Evolutionary conservation across 2,888 invertebrate genomes (phyloP), one percentile per base, ranked within the genome.

Genomic region (Synanthedon vespiformis): DNA sequence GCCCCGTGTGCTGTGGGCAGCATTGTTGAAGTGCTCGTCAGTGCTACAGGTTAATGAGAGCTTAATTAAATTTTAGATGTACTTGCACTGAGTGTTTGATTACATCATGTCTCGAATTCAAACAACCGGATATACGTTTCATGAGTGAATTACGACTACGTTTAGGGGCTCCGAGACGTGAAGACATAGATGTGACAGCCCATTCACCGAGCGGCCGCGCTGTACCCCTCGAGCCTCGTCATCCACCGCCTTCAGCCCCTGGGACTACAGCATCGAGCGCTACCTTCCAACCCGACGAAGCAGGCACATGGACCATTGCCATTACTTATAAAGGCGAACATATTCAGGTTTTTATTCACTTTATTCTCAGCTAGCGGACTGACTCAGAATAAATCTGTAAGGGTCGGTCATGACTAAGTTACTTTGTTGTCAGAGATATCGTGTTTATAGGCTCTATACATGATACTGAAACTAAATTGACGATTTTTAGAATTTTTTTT

Each of bases 261-360:
- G 96, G 95, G 53, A 95, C 95, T 52, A 97, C 87, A 0, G 85
- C 86, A 34, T 87, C 97, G 72, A 95, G 95, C 61, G 97, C 98
- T 60, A 97, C 96, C 65, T 99, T 99, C 80, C 96, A 97, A 72
- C 99, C 99, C 0, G 95, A 97, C 65, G 98, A 99, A 86, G 94
- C 97, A 44, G 99, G 98, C 54, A 95, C 96, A 68, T 99, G 98
- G 98, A 93, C 95, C 64, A 97, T 99, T 54, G 95, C 95, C 59
- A 97, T 99, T 59, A 93, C 95, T 40, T 98, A 98, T 77, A 97
- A 98, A 72, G 96, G 96, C 40, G 94, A 96, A 66, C 97, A 98
- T 74, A 98, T 99, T 63, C 92, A 93, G 77, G 90, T 89, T 57
- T 27, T 34, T 10, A 34, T 34, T 34, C 10, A 10, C 10, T 34